A percentile compares a stretch with the other conserved stretches of the same genome.
Conservation (phyloP, 2,797 vertebrate species). For the Orientallactaga sibirica region DNA sequence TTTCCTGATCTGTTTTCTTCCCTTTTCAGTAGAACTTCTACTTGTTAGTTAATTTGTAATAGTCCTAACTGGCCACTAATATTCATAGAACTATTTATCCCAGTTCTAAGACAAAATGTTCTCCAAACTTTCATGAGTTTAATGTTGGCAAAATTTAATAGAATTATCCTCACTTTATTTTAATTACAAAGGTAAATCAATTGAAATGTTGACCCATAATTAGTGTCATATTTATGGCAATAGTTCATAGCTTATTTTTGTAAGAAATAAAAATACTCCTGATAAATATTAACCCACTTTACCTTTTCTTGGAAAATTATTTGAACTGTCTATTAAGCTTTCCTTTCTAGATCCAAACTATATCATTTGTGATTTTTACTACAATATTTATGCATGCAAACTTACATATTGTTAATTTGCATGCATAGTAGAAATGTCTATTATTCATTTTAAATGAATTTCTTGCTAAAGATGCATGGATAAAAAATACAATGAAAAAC, state of each 20-base stretch:
- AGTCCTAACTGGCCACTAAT: background rate
- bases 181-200: conserved; percentile 32
- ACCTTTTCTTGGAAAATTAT: conserved; percentile 25
- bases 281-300: conserved; percentile 51
- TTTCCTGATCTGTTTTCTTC: conserved; percentile 32
- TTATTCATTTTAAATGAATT: conserved; percentile 23
- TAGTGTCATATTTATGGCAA: conserved; percentile 51
- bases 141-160: conserved; percentile 3
- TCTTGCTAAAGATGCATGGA: background rate
- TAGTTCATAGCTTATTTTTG: conserved; percentile 20
- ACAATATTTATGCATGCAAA: conserved; percentile 13
- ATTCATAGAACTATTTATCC: conserved; percentile 1
- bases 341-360: conserved; percentile 19
- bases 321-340: background rate
- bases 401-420: conserved; percentile 27
- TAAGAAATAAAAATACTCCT: conserved; percentile 21
- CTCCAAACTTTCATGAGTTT: conserved; percentile 14
- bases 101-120: conserved; percentile 33
- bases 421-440: conserved; percentile 33
- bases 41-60: background rate
- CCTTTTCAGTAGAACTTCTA: conserved; percentile 7
- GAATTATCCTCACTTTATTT: conserved; percentile 49
- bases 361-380: background rate
- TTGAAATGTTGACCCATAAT: background rate
- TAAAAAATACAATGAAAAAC: background rate